Conservation (phyloP, 2,797 vertebrate species). For the Miichthys miiuy region DNA sequence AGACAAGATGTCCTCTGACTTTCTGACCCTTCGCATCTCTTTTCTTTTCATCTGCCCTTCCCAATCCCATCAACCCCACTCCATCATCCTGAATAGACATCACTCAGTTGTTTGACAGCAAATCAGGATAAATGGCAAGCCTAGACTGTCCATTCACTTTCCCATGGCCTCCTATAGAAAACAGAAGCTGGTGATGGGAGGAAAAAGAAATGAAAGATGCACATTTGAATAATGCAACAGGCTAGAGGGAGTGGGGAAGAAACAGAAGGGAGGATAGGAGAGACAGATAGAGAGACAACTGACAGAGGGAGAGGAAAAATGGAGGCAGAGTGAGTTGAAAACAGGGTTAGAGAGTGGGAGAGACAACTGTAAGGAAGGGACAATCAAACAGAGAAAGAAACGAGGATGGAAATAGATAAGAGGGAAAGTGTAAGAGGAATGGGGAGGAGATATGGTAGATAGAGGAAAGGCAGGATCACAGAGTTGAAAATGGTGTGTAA, state of each 20-base stretch:
- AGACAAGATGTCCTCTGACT: conserved; percentile 65
- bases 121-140: conserved; percentile 69
- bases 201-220: conserved; percentile 46
- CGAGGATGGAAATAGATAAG: conserved; percentile 41
- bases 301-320: conserved; percentile 51
- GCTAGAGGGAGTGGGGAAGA: conserved; percentile 42
- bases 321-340: conserved; percentile 38
- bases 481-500: conserved; percentile 44
- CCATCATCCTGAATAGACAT: conserved; percentile 67
- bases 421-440: conserved; percentile 24
- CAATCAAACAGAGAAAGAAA: conserved; percentile 9
- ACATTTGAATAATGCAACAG: conserved; percentile 74
- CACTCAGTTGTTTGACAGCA: conserved; percentile 73
- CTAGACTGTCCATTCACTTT: conserved; percentile 47
- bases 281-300: conserved; percentile 52
- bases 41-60: conserved; percentile 54
- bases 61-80: conserved; percentile 51
- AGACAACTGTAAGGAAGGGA: conserved; percentile 19
- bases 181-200: conserved; percentile 31
- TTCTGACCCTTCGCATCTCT: conserved; percentile 56
- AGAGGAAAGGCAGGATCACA: conserved; percentile 38
- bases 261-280: conserved; percentile 27
- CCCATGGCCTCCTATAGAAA: conserved; percentile 56
- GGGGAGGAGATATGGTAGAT: conserved; percentile 11
- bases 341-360: conserved; percentile 28